phyloP scores from a whole-genome alignment of 2,888 invertebrate species.

The Villa cingulata region DNA sequence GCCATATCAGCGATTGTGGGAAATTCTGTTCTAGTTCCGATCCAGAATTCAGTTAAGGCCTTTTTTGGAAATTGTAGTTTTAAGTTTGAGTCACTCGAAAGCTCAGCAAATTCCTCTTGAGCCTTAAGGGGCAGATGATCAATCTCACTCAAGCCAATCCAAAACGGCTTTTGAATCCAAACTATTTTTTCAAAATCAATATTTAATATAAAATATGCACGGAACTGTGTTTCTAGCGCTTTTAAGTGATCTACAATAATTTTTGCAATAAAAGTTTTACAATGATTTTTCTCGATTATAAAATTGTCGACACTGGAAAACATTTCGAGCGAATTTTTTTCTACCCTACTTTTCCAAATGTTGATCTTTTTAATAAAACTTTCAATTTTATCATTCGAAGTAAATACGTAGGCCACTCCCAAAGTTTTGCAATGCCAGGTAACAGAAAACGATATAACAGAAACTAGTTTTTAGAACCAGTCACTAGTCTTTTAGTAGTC shows the following conservation, averaged over 20 bases:
- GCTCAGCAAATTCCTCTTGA: constrained; percentile 1
- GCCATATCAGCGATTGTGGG: neutral
- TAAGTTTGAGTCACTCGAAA: neutral
- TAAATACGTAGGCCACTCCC: too few species aligned
- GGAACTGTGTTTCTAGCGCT: constrained; percentile 1
- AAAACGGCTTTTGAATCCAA: constrained; percentile 1
- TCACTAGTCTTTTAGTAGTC: too few species aligned
- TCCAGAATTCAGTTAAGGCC: neutral
- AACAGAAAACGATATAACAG: too few species aligned
- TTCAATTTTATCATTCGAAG: constrained; percentile 2
- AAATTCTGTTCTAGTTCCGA: neutral
- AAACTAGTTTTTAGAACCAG: too few species aligned
- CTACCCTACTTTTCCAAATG: constrained; percentile 2
- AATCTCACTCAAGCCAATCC: neutral
- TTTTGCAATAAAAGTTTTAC: constrained; percentile 1
- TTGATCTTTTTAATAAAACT: constrained; percentile 1
- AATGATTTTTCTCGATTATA: constrained; percentile 1
- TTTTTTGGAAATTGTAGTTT: neutral
- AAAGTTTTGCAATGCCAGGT: too few species aligned
- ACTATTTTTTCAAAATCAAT: neutral
- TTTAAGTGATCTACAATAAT: constrained; percentile 2
- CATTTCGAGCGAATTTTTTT: constrained; percentile 1
- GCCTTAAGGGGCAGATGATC: neutral
- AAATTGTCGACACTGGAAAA: neutral
- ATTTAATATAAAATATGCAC: neutral